Percentiles rank a stretch among this genome's conserved stretches.
Evolutionary conservation across 2,113 vertebrate species (phyloP).

Genomic region (Nycticebus coucang): DNA sequence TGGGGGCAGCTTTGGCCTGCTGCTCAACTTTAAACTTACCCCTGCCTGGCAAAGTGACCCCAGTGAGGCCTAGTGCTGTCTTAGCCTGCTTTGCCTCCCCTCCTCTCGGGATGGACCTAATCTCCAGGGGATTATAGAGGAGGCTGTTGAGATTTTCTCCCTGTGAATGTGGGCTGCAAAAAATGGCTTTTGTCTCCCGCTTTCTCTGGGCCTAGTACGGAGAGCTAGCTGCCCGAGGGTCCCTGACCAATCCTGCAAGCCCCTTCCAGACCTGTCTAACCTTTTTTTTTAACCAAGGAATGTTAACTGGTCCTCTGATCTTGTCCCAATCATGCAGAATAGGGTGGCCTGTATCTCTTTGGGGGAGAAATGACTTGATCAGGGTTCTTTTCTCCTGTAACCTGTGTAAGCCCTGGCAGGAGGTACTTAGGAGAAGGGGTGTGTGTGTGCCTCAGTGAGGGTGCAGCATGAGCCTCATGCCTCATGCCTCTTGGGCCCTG

Average conservation of each 20-base stretch:
- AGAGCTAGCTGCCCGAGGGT: conserved; percentile 58
- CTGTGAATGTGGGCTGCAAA: conserved; percentile 74
- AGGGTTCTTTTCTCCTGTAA: conserved; percentile 48
- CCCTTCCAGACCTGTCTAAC: conserved; percentile 39
- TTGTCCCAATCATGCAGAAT: not conserved
- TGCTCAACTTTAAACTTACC: conserved; percentile 65
- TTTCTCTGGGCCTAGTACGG: conserved; percentile 59
- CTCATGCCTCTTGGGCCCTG: conserved; percentile 45
- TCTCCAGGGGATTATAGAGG: conserved; percentile 77
- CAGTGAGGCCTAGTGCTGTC: conserved; percentile 69
- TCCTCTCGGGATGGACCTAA: conserved; percentile 73
- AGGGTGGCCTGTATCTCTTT: conserved; percentile 2
- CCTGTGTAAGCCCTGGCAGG: conserved; percentile 14
- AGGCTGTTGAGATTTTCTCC: conserved; percentile 70
- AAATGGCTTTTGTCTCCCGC: conserved; percentile 78
- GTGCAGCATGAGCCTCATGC: conserved; percentile 8
- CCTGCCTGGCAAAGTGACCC: conserved; percentile 67
- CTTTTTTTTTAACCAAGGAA: conserved; percentile 44
- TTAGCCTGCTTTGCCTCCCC: conserved; percentile 70
- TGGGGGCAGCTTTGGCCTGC: conserved; percentile 57
- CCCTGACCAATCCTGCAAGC: conserved; percentile 31
- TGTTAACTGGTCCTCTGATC: conserved; percentile 42
- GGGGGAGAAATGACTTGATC: conserved; percentile 41
- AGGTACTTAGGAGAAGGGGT: conserved; percentile 49
- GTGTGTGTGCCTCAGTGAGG: conserved; percentile 31